Evolutionary conservation across 1,140 invertebrate species (phyloP).

Genomic region (Magallana ariakensis): DNA sequence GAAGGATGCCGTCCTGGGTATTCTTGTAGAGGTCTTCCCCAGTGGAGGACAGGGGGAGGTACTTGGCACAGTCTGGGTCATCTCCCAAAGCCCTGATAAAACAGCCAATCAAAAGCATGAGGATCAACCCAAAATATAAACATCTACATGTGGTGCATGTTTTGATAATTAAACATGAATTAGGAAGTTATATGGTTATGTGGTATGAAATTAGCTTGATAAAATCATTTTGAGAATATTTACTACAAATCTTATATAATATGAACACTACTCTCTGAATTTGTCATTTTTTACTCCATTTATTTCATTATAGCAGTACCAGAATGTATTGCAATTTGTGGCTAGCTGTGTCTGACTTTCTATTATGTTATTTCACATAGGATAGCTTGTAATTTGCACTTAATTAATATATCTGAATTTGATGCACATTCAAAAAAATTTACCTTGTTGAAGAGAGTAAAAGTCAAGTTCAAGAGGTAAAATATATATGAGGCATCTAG

Average conservation of each 20-base stretch:
- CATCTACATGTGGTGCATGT: too few species aligned
- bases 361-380: neutral
- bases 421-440: neutral
- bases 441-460: neutral
- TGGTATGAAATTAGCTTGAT: too few species aligned
- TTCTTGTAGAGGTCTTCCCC: slow-evolving; percentile 95
- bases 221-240: too few species aligned
- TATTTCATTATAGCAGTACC: neutral
- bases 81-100: slow-evolving; percentile 86
- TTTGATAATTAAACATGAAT: too few species aligned
- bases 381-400: neutral
- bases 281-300: too few species aligned
- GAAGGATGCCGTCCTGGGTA: slow-evolving; percentile 96
- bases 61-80: slow-evolving; percentile 93
- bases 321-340: too few species aligned
- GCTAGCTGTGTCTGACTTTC: neutral
- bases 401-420: neutral
- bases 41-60: slow-evolving; percentile 94
- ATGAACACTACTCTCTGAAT: too few species aligned
- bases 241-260: too few species aligned
- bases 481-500: neutral
- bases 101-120: slow-evolving; percentile 41
- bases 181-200: too few species aligned
- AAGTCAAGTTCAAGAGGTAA: neutral
- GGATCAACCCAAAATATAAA: neutral